phyloP scores from a whole-genome alignment of 2,797 vertebrate genomes.

The Arctocebus calabarensis region DNA sequence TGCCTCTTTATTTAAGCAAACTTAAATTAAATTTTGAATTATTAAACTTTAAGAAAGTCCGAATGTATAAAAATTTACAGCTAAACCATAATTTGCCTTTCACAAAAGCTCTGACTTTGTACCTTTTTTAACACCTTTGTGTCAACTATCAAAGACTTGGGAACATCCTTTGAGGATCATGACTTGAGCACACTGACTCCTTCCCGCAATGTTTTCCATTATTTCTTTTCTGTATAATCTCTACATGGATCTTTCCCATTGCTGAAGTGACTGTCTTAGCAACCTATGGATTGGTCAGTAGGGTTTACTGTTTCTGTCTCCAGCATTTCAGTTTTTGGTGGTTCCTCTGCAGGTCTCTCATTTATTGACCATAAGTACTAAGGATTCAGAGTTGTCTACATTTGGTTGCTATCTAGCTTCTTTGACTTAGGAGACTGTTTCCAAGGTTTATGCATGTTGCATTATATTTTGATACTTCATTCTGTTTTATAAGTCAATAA shows the following conservation, averaged over 20 bases:
- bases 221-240: not conserved
- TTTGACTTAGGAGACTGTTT: not conserved
- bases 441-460: not conserved
- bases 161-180: not conserved
- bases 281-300: not conserved
- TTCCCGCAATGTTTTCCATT: not conserved
- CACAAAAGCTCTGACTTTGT: not conserved
- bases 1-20: not conserved
- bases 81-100: not conserved
- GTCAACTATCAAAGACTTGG: not conserved
- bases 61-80: not conserved
- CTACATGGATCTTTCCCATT: not conserved
- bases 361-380: not conserved
- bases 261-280: not conserved
- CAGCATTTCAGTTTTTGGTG: not conserved
- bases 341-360: not conserved
- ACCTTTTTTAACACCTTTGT: not conserved
- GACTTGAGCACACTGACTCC: not conserved
- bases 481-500: not conserved
- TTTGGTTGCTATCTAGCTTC: not conserved
- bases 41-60: not conserved
- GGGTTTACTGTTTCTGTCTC: not conserved
- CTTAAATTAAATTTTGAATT: not conserved
- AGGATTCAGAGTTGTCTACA: not conserved
- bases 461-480: not conserved